These are phyloP conservation scores for Lacanobia wlatinum DNA, from an alignment of 2,888 invertebrate genomes.

Conservation along the genomic window DNA sequence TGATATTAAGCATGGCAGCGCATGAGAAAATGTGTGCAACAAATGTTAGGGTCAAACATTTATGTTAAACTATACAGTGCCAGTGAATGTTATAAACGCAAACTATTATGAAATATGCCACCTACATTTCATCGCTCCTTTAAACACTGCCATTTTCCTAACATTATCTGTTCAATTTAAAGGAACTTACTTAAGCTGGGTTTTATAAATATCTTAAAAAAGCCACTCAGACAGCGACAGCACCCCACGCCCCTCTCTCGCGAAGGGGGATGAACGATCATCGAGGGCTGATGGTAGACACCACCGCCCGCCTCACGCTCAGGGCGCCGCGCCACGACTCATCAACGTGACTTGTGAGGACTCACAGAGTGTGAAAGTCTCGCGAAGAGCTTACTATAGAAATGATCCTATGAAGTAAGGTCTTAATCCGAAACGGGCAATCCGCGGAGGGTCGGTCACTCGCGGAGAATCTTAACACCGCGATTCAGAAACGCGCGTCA, in stretches of 20 bases:
- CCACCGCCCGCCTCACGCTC: slow-evolving; percentile 54
- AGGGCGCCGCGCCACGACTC: slow-evolving; percentile 48
- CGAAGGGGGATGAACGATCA: slow-evolving; percentile 46
- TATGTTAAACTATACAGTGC: too few species aligned
- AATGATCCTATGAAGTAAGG: slow-evolving; percentile 52
- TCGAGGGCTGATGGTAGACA: slow-evolving; percentile 38
- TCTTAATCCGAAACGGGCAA: slow-evolving; percentile 6
- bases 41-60: too few species aligned
- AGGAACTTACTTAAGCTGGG: too few species aligned
- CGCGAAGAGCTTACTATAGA: slow-evolving; percentile 47
- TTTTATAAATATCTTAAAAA: too few species aligned
- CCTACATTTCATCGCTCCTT: too few species aligned
- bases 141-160: too few species aligned
- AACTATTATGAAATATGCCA: too few species aligned
- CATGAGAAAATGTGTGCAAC: too few species aligned
- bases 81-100: too few species aligned
- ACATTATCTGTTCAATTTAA: too few species aligned
- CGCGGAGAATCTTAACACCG: slow-evolving; percentile 34
- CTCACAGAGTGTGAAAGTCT: slow-evolving; percentile 50
- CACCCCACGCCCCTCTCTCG: slow-evolving; percentile 33
- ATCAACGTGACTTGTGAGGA: slow-evolving; percentile 46
- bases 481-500: slow-evolving; percentile 28
- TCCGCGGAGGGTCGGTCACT: slow-evolving; percentile 3
- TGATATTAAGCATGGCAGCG: too few species aligned
- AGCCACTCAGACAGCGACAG: slow-evolving; percentile 51